Evolutionary conservation across 2,888 invertebrate species (phyloP), one percentile per base, ranked within the genome.

Genomic region (Eustalomyia histrio): DNA sequence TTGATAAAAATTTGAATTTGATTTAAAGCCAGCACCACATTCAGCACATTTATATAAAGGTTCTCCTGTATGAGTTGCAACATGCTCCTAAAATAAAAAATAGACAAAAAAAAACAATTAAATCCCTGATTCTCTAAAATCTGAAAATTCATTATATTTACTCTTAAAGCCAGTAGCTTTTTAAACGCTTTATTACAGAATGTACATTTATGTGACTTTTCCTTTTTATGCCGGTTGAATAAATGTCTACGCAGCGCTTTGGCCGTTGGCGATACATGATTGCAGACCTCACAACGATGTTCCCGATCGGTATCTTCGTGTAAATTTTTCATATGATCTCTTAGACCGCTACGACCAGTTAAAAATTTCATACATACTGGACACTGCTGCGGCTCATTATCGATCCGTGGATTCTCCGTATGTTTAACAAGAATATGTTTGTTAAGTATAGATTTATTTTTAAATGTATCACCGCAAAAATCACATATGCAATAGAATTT

Each of bases 101-200:
- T 6, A 29, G 29, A 29, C 12, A 39, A 18, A 9, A 29, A 29
- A 3, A 65, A 17, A 71, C 4, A 33, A n/a, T 50, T 67, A 55
- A 14, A 29, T 29, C 29, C 29, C 29, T 29, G 7, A 6, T 29
- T 29, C 29, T 7, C 29, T 7, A 29, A 29, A 29, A 24, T 24
- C 5, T 2, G 2, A 3, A 24, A 24, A 39, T 39, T 39, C 14
- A 12, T 39, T 29, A 29, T 39, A 79, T 80, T 55, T 84, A 89
- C 89, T 80, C 87, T 85, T 8, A 89, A 82, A 71, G 87, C 88
- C 75, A 88, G 86, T 1, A 88, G 86, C 4, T 88, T 83, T 74
- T 89, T 90, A 72, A 90, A 90, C 5, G 87, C 88, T 75, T 90
- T 90, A 7, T 88, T 86, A 64, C 90, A 90, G 84, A 89, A 86